Evolutionary conservation across 2,797 vertebrate genomes (phyloP), one percentile per base, ranked within the genome.

Genomic region (Rhinichthys osculus): DNA sequence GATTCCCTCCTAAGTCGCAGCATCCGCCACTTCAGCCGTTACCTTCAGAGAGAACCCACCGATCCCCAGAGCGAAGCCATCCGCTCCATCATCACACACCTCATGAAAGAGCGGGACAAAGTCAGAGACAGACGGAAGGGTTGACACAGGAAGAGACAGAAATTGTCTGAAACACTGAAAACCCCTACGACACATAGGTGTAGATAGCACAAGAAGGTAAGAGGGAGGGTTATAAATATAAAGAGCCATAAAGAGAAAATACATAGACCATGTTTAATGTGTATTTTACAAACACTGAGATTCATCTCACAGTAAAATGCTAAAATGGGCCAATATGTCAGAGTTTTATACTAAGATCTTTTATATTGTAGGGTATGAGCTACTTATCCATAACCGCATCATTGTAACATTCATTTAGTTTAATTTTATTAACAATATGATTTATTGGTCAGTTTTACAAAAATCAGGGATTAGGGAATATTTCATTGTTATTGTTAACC

Each of bases 21-120:
- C 21, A 92, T 96, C 89, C 94, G 91, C 21, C 97, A 99, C 90
- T 99, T 99, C 71, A 93, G 67, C 42, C 96, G 95, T 23, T 99
- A 99, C 82, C 78, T 95, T 0, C 86, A 95, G 92, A 97, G 93
- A 90, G 97, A 96, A 0, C 91, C 90, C 62, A 93, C 90, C 0
- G 98, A 99, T 87, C 94, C 96, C n/a, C 98, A 99, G 93, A 91
- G 82, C 1, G 83, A 91, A 3, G 96, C 96, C 79, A 98, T 99
- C 88, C 93, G 92, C 85, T 93, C 93, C 4, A 96, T 95, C 16
- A 89, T 98, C 67, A 87, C 94, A 82, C 95, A 98, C 91, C 94
- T 99, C 90, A 93, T 93, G 88, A 94, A 94, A 83, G 97, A 99
- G 93, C 96, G 95, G 85, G 94, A 89, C 50, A 92, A 91, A 80